A percentile compares a stretch with the other conserved stretches of the same genome.
Evolutionary conservation across 1,140 invertebrate genomes (phyloP).

Genomic region (Coenobita brevimanus): DNA sequence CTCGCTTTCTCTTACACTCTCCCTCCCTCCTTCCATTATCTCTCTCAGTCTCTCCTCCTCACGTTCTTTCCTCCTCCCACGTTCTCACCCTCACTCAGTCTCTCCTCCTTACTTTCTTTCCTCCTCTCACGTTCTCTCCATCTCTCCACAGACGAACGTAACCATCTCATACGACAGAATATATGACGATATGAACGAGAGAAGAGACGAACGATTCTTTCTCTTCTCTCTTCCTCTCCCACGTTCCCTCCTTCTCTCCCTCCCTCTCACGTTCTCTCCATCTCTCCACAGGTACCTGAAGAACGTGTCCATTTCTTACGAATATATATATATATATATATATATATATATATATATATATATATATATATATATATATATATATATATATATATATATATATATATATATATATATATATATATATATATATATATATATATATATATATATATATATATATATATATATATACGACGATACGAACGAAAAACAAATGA

Average conservation of each 20-base stretch:
- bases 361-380: too few species aligned
- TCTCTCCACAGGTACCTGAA: too few species aligned
- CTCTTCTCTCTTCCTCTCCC: neutral
- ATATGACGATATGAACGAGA: neutral
- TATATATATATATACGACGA: neutral
- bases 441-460: neutral
- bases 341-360: neutral
- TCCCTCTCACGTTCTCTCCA: neutral
- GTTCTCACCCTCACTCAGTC: neutral
- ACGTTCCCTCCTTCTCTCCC: neutral
- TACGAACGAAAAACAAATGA: too few species aligned
- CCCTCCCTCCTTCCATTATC: too few species aligned
- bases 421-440: too few species aligned
- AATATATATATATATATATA: neutral
- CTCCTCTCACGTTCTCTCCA: neutral
- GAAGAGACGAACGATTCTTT: neutral
- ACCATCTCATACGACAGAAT: neutral
- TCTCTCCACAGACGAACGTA: neutral
- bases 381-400: too few species aligned
- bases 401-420: too few species aligned
- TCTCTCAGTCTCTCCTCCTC: neutral
- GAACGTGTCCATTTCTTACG: neutral
- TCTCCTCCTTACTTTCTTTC: too few species aligned
- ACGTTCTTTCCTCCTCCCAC: neutral
- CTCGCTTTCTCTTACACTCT: neutral